phyloP scores from a whole-genome alignment of 1,140 invertebrate genomes.

The Anoplolepis gracilipes region DNA sequence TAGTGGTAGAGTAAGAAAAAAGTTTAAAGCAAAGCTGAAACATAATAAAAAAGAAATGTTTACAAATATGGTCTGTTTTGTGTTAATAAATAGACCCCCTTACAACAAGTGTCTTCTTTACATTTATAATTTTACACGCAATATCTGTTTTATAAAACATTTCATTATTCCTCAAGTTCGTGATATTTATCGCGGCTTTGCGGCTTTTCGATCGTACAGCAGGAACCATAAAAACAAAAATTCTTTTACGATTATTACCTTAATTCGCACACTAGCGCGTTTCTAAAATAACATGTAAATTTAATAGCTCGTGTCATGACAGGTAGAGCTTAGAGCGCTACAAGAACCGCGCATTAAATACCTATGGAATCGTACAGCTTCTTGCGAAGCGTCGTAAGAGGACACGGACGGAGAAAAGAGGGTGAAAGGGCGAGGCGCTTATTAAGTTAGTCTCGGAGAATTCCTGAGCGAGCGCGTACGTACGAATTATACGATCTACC shows the following conservation, averaged over 20 bases:
- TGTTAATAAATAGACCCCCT: background rate
- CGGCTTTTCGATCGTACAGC: background rate
- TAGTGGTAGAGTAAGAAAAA: background rate
- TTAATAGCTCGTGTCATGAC: constrained; percentile 51
- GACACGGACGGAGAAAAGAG: constrained; percentile 47
- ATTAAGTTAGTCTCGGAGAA: constrained; percentile 81
- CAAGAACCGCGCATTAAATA: constrained; percentile 63
- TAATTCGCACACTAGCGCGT: constrained; percentile 48
- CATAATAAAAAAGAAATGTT: background rate
- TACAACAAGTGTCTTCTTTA: background rate
- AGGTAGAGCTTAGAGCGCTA: constrained; percentile 10
- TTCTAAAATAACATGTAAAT: constrained; percentile 50
- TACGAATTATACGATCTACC: constrained; percentile 79
- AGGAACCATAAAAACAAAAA: background rate
- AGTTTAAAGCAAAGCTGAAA: background rate
- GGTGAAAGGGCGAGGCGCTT: constrained; percentile 76
- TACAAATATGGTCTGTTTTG: background rate
- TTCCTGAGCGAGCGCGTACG: constrained; percentile 76
- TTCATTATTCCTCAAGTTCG: background rate
- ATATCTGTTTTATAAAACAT: background rate
- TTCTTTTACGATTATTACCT: constrained; percentile 24
- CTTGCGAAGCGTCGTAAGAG: background rate
- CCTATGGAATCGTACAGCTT: constrained; percentile 46
- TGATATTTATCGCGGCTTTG: constrained; percentile 14
- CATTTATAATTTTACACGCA: background rate